Base-by-base conservation (phyloP, 2,113 vertebrate genomes). In the Oreochromis spilurus region DNA sequence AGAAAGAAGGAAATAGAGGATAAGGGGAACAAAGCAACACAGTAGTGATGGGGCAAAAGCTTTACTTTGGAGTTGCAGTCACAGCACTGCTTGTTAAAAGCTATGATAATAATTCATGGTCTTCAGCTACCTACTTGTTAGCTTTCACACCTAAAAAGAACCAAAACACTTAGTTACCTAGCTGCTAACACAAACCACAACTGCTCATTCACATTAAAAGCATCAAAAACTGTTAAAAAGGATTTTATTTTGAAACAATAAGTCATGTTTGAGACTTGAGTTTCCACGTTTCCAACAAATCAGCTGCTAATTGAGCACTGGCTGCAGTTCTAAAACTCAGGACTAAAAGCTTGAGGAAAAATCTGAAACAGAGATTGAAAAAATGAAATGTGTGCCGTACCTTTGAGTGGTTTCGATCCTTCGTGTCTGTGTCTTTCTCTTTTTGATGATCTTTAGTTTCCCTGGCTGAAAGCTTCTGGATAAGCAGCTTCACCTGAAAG, bases 81-180 rank as follows among this genome's bases (percentile, higher is more conserved):
- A 48, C 43, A 75, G 40, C 70, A 29, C 24, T 0, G 70, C 21
- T 43, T 70, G n/a, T 70, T 24, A 70, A 43, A 70, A 16, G 13
- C 65, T 26, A 24, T 43, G 1, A 45, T 45, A 45, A n/a, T 16
- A 72, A 0, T 17, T 1, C 14, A 45, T 10, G 40, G 0, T 0
- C 5, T 26, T 17, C 67, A 72, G 13, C 14, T 72, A 0, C 21
- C 67, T 72, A 10, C 1, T 9, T 45, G 14, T 16, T 45, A 43
- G 38, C 13, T 43, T 72, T 72, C 65, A 72, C 16, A 60, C 16
- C 0, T 60, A 60, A 34, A 34, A 60, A 2, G 0, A 70, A 43
- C 3, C n/a, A 14, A 40, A 65, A 43, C 19, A n/a, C 2, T n/a
- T 9, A 45, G 1, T 43, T 70, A 70, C n/a, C 2, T 10, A 9